These are phyloP conservation scores for Malachius bipustulatus DNA, from an alignment of 2,888 invertebrate genomes.

Conservation along the genomic window DNA sequence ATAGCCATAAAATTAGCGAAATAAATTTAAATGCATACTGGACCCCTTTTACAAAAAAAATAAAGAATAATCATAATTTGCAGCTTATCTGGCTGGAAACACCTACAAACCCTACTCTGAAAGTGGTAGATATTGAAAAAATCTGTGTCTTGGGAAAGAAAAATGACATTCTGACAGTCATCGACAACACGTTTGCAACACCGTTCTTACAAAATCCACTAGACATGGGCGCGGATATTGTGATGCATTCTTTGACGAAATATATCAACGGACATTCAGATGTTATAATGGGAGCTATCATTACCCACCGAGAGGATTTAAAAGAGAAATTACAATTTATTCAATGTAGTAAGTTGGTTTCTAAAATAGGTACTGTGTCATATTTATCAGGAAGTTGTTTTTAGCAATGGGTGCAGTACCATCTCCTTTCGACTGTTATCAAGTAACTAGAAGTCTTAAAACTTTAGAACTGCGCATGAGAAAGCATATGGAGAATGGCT, in stretches of 20 bases:
- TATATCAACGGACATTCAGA: conserved; percentile 99
- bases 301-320: conserved; percentile 61
- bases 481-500: conserved; percentile 63
- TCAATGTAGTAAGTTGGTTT: conserved; percentile 76
- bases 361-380: too few species aligned
- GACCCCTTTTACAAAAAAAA: not conserved
- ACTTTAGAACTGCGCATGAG: conserved; percentile 82
- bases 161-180: conserved; percentile 56
- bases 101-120: conserved; percentile 90
- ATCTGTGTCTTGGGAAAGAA: conserved; percentile 51
- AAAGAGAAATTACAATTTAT: conserved; percentile 64
- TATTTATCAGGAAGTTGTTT: conserved; percentile 18
- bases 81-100: conserved; percentile 88
- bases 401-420: conserved; percentile 74
- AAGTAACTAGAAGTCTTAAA: conserved; percentile 81
- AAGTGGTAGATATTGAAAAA: conserved; percentile 75
- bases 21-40: too few species aligned
- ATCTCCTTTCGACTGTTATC: conserved; percentile 86
- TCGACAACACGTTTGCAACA: conserved; percentile 91
- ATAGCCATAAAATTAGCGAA: too few species aligned
- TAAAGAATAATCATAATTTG: conserved; percentile 24
- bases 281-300: conserved; percentile 87
- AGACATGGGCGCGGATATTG: conserved; percentile 81
- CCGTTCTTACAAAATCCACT: conserved; percentile 86
- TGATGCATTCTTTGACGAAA: conserved; percentile 87